Evolutionary conservation across 2,797 vertebrate genomes (phyloP), one percentile per base, ranked within the genome.

Genomic region (Pangasius macronema): DNA sequence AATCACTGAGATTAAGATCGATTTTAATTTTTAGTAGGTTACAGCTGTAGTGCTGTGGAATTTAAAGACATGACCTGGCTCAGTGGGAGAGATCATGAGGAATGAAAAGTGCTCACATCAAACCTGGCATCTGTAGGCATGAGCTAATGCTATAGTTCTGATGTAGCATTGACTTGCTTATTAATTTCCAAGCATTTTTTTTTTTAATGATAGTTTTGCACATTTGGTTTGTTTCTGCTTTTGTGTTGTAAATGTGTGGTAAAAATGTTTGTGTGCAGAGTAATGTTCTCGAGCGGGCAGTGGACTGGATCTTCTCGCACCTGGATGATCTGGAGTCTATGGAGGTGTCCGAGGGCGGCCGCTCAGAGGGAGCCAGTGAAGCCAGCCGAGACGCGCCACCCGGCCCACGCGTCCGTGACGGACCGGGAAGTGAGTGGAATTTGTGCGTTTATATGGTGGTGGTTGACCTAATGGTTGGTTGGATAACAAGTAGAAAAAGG

Each of bases 231-330:
- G 53, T 88, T 81, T 55, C 39, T 51, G 24, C 3, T 14, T 16
- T 87, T 65, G 65, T 87, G 70, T 1, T n/a, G 22, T 85, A 10
- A 85, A 33, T 18, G 10, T 68, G 76, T 53, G 0, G 3, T 77
- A 5, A 33, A 16, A 39, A 1, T 89, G 57, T 92, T 72, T 87
- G 84, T 88, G 85, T 81, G 77, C 93, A 99, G 99, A 99, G 95
- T 93, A 99, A 99, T 73, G 93, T 96, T 68, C 94, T 99, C 89
- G 98, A 99, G 88, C 96, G 98, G 55, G 99, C 99, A 0, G 98
- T 99, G 82, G 98, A 99, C 93, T 99, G 98, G 99, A 99, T 99
- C 94, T 99, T 99, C 91, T 99, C 97, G 89, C 98, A 99, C 93
- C 96, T 99, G 49, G 98, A 99, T 59, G 98, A 99, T 93, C 95